Evolutionary conservation across 2,888 invertebrate genomes (phyloP).

Genomic region (Protodeltote pygarga): DNA sequence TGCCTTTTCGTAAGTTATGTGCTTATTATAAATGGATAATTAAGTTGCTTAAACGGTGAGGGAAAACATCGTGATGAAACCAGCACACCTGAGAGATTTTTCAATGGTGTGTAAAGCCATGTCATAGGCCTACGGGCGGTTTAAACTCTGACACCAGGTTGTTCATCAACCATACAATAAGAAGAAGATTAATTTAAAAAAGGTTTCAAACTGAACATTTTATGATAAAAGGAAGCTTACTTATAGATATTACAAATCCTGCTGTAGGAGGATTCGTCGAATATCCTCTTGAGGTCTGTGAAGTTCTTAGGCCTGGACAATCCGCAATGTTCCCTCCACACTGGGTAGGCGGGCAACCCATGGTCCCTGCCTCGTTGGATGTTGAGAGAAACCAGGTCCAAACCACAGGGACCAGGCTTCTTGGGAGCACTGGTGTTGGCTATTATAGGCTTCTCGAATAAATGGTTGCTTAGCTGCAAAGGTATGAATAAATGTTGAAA

Average conservation of each 20-base stretch:
- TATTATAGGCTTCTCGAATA: constrained; percentile 87
- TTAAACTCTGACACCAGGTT: too few species aligned
- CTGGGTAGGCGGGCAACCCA: constrained; percentile 92
- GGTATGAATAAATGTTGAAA: too few species aligned
- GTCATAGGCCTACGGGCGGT: too few species aligned
- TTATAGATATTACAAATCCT: constrained; percentile 89
- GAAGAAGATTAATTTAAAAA: too few species aligned
- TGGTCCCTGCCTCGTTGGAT: constrained; percentile 96
- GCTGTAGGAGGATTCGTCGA: constrained; percentile 88
- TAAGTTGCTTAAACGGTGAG: too few species aligned
- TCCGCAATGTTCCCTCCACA: constrained; percentile 92
- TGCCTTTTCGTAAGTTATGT: too few species aligned
- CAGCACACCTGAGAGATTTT: too few species aligned
- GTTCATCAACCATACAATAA: too few species aligned
- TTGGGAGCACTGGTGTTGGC: constrained; percentile 49
- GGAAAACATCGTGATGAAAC: too few species aligned
- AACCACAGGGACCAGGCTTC: constrained; percentile 86
- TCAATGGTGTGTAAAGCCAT: too few species aligned
- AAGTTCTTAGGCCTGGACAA: constrained; percentile 88
- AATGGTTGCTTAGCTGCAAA: constrained; percentile 88
- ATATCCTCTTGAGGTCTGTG: constrained; percentile 87
- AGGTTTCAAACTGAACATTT: too few species aligned
- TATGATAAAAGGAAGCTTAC: constrained; percentile 72
- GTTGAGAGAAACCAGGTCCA: constrained; percentile 95
- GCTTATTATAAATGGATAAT: too few species aligned